Evolutionary conservation across 2,113 vertebrate species (phyloP), one percentile per base, ranked within the genome.

Genomic region (Silurus meridionalis): DNA sequence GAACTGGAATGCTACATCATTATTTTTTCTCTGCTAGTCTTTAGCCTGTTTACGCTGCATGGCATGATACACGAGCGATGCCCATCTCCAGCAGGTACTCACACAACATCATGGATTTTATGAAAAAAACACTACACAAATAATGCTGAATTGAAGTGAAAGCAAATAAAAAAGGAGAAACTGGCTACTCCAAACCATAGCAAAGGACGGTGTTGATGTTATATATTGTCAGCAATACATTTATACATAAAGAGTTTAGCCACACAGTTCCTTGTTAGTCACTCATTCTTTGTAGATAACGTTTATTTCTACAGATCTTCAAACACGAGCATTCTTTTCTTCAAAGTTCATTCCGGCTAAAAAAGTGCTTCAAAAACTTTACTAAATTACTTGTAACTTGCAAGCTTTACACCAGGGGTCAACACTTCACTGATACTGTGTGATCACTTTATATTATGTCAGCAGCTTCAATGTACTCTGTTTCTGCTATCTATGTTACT

Each of bases 11-110:
- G 37, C 69, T 17, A 90, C 77, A 90, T 66, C 2, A 91, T 95
- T 81, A 4, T 94, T 28, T 92, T 95, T 69, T 93, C 92, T 57
- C 89, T 95, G 37, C 58, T 93, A 87, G 91, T 94, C 58, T 95
- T 95, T 28, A 58, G 89, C 86, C 87, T 95, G 55, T 91, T 93
- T 88, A 93, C 92, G 5, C 85, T 94, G 19, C 86, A 72, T 57
- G 94, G 94, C 74, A 90, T 94, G 66, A 83, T 95, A 58, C 83
- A 60, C 0, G 93, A 95, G 81, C 91, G 80, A 23, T 84, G 80
- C 48, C 64, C 60, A 58, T 3, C 21, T 3, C 23, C 72, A 0
- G 21, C 89, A 55, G 92, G 92, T 94, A 93, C 8, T 6, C 25
- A 37, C 5, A 80, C 50, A 15, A n/a, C 9, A 25, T n/a, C 19